Conservation (phyloP, 2,797 vertebrate species). For the Artibeus lituratus region DNA sequence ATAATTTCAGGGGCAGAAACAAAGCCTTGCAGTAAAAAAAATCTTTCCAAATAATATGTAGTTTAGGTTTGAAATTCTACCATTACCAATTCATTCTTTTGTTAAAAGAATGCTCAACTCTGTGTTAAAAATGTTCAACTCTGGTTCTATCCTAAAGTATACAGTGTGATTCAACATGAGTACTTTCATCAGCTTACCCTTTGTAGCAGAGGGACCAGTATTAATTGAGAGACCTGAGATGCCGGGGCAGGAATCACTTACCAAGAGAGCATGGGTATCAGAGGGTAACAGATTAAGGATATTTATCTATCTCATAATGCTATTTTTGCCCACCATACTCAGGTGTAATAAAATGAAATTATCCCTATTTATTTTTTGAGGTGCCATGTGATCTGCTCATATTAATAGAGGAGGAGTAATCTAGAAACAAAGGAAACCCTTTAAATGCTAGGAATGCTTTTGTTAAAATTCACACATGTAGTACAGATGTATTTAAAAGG, state of each 20-base stretch:
- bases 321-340: not conserved
- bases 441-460: not conserved
- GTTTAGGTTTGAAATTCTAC: not conserved
- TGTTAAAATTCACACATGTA: not conserved
- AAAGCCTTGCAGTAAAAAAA: not conserved
- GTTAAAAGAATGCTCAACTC: not conserved
- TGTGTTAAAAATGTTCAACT: conserved; percentile 1
- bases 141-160: not conserved
- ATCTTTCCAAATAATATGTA: not conserved
- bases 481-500: not conserved
- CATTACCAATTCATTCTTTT: not conserved
- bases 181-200: not conserved
- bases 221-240: not conserved
- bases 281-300: not conserved
- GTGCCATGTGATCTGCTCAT: not conserved
- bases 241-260: not conserved
- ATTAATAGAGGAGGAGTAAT: not conserved
- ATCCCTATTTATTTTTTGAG: not conserved
- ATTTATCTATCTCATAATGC: not conserved
- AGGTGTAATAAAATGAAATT: not conserved
- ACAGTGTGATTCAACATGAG: not conserved
- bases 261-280: not conserved
- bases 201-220: not conserved
- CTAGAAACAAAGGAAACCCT: not conserved
- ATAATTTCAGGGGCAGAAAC: not conserved